A percentile compares a stretch with the other conserved stretches of the same genome.
Evolutionary conservation across 2,888 invertebrate genomes (phyloP).

Genomic region (Clusia tigrina): DNA sequence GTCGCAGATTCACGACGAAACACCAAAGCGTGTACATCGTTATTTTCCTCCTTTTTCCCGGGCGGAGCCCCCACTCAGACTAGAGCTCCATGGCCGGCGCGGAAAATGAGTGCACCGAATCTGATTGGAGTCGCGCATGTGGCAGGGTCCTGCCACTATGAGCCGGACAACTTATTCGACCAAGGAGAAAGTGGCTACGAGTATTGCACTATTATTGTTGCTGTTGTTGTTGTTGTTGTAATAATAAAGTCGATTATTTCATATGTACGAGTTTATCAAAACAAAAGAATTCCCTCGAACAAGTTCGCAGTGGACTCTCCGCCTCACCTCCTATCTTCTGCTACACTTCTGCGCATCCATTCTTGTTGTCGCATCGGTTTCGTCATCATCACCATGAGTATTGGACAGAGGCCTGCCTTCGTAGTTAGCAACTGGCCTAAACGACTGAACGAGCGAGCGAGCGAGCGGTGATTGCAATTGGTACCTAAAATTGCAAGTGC

Average conservation of each 20-base stretch:
- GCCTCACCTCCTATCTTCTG: too few species aligned
- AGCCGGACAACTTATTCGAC: not conserved
- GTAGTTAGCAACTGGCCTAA: too few species aligned
- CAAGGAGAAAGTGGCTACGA: not conserved
- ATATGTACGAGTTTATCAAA: too few species aligned
- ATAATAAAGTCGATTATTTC: too few species aligned
- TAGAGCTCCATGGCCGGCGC: not conserved
- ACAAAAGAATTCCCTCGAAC: too few species aligned
- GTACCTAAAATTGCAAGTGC: not conserved
- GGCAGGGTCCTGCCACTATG: not conserved
- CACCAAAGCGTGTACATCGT: conserved; percentile 4
- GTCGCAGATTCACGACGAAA: conserved; percentile 7
- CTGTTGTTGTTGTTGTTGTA: not conserved
- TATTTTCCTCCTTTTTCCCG: not conserved
- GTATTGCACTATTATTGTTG: not conserved
- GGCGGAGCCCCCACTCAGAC: too few species aligned
- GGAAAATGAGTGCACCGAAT: not conserved
- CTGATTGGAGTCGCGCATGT: not conserved
- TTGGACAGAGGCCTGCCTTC: too few species aligned
- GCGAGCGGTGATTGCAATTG: not conserved
- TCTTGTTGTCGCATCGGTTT: not conserved
- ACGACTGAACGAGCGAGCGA: not conserved
- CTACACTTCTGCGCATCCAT: too few species aligned
- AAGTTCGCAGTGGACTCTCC: too few species aligned
- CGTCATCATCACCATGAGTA: not conserved